A percentile compares a stretch with the other conserved stretches of the same genome.
phyloP scores from a whole-genome alignment of 1,140 invertebrate genomes.

The Papilio dardanus region DNA sequence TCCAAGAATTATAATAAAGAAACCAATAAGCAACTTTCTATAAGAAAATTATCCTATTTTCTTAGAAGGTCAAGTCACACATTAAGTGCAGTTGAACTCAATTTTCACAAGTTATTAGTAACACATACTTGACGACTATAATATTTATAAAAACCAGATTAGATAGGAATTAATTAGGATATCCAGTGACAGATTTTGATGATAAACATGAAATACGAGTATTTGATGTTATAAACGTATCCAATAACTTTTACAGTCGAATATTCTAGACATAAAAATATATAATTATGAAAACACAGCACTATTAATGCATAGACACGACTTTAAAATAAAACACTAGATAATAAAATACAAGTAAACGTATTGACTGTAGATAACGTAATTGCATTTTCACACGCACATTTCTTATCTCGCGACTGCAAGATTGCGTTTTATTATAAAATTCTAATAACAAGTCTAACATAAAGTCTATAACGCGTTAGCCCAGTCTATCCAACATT shows the following conservation, averaged over 20 bases:
- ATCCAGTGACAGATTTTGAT: not conserved
- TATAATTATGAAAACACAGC: too few relatives aligned
- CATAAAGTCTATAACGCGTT: too few relatives aligned
- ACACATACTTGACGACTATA: not conserved
- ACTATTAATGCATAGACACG: not conserved
- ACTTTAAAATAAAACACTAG: not conserved
- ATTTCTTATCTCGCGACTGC: not conserved
- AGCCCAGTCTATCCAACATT: too few relatives aligned
- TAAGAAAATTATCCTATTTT: not conserved
- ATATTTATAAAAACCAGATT: not conserved
- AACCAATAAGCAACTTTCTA: not conserved
- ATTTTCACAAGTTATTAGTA: conserved; percentile 1
- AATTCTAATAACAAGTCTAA: too few relatives aligned
- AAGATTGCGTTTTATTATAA: not conserved
- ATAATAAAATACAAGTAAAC: not conserved
- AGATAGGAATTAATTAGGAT: not conserved
- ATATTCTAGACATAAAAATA: too few relatives aligned
- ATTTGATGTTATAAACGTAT: too few relatives aligned
- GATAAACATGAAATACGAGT: too few relatives aligned
- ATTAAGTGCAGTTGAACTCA: not conserved
- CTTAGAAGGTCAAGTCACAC: not conserved
- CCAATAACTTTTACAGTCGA: too few relatives aligned
- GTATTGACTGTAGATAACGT: not conserved
- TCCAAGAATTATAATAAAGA: too few relatives aligned
- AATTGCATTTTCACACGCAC: conserved; percentile 9